Evolutionary conservation across 2,888 invertebrate genomes (phyloP).

Genomic region (Orthonychiurus folsomi): DNA sequence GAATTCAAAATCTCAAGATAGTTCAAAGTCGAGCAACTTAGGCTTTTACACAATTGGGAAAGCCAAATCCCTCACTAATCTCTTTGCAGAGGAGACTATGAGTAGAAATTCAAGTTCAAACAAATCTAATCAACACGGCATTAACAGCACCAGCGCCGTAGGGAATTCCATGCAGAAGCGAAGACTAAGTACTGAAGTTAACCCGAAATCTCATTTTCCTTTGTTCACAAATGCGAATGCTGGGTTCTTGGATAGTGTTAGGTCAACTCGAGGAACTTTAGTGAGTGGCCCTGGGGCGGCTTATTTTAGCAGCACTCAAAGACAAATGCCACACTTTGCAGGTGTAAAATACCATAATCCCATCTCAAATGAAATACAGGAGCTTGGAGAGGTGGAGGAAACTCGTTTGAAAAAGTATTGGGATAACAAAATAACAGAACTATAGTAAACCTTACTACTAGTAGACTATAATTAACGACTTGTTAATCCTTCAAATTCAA

Average conservation of each 20-base stretch:
- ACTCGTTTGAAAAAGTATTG: slow-evolving; percentile 81
- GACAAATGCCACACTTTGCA: slow-evolving; percentile 27
- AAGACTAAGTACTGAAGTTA: background rate
- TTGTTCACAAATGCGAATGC: slow-evolving; percentile 20
- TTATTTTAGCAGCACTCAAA: slow-evolving; percentile 62
- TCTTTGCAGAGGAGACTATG: slow-evolving; percentile 24
- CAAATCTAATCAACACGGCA: background rate
- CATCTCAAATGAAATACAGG: slow-evolving; percentile 54
- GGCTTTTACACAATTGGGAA: slow-evolving; percentile 38
- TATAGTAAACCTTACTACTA: slow-evolving; percentile 53
- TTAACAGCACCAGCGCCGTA: background rate
- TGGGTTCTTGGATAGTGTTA: slow-evolving; percentile 25
- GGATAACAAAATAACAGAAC: slow-evolving; percentile 79
- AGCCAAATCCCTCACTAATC: slow-evolving; percentile 34
- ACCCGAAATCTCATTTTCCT: slow-evolving; percentile 27
- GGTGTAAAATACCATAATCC: slow-evolving; percentile 17
- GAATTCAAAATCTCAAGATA: slow-evolving; percentile 8
- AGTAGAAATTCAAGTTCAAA: background rate
- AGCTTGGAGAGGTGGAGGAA: slow-evolving; percentile 57
- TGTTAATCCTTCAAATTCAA: too few species aligned
- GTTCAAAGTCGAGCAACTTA: background rate
- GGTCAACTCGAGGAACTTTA: slow-evolving; percentile 46
- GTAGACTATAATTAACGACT: too few species aligned
- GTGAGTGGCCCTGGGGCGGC: slow-evolving; percentile 74
- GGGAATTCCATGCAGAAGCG: background rate